Evolutionary conservation across 1,140 invertebrate genomes (phyloP), one percentile per base, ranked within the genome.

Genomic region (Gonatopus flavifemur): DNA sequence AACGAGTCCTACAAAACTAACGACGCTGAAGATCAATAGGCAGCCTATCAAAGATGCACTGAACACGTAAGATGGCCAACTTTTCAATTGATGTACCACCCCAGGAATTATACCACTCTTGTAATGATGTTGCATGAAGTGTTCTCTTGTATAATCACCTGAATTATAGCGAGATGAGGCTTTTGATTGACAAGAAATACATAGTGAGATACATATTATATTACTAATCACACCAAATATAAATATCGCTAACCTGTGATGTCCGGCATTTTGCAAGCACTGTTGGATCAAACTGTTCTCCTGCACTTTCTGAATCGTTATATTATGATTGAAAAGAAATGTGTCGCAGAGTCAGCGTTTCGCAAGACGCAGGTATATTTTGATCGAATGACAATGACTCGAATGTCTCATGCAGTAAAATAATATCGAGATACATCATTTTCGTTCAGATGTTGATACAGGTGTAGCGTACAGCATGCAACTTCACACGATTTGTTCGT

Each of bases 41-140:
- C 53, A 66, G 7, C 39, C 61, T n/a, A 44, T 30, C 13, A 66
- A 24, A 19, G 69, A 69, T 1, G 52, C 56, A 13, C 36, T 28
- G 18, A 58, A 59, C 5, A 70, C 1, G 30, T 70, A 57, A 3
- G 50, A 44, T 10, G 66, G 68, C 68, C 68, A 70, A 49, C 39
- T 57, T 15, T 37, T 42, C 32, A 70, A 37, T 24, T 66, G 61
- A 40, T 57, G 57, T 0, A 57, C 48, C 1, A 53, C 64, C 8
- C 68, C 67, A 16, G 57, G 59, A 3, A 46, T 20, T 45, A 68
- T 52, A 10, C 51, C 47, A 3, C 50, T 46, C 30, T 57, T 49
- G 9, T 12, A 5, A 9, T 48, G 18, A 1, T 22, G 13, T n/a
- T 36, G 30, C 0, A 35, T 19, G 33, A 56, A 28, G 15, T 20